Conservation (phyloP, 2,888 invertebrate genomes). For the Thecophora atra region DNA sequence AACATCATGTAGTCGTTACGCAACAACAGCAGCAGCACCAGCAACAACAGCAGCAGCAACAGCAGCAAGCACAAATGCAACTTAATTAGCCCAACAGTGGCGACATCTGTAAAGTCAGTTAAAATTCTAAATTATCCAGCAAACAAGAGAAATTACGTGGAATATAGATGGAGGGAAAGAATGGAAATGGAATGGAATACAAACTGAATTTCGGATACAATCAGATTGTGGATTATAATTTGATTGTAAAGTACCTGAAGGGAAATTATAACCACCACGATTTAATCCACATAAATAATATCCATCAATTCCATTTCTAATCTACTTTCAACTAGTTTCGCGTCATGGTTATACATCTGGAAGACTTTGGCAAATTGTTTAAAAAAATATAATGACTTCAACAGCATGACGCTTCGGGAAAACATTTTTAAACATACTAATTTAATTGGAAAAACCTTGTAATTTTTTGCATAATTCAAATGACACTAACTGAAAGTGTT, state of each 20-base stretch:
- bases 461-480: neutral
- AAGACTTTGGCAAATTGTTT: neutral
- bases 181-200: constrained; percentile 1
- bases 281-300: no score
- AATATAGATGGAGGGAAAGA: neutral
- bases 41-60: constrained; percentile 47
- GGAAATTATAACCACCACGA: no score
- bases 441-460: neutral
- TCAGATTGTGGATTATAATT: no score
- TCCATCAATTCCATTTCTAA: neutral
- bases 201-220: neutral
- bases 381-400: constrained; percentile 27
- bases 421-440: neutral
- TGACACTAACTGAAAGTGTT: neutral
- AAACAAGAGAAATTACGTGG: no score
- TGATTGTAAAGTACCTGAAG: no score
- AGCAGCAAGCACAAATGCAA: constrained; percentile 62
- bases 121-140: constrained; percentile 39
- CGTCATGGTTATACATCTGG: neutral
- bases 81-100: constrained; percentile 59
- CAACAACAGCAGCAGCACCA: constrained; percentile 64
- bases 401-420: constrained; percentile 36
- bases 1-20: no score
- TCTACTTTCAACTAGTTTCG: constrained; percentile 14
- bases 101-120: constrained; percentile 65